Base-by-base conservation (phyloP, 2,888 invertebrate genomes). In the Limenitis camilla region DNA sequence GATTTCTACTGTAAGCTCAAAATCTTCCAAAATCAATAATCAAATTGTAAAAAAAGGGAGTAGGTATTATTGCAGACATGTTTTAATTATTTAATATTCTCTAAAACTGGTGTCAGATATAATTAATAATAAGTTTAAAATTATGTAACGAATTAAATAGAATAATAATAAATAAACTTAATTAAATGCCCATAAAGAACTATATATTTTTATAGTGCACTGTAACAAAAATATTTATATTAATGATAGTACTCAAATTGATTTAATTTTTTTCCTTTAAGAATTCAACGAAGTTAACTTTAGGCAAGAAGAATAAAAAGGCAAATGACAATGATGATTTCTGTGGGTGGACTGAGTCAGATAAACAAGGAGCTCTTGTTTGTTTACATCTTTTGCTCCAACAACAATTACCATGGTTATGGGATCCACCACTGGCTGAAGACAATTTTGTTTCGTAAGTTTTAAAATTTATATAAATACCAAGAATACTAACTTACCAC, bases 381-480 rank as follows among this genome's bases (percentile, higher is more conserved):
- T 85, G 90, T 10, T 67, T 95, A 7, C 90, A 92, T 61, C 88
- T 92, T 64, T 76, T 94, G 47, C 70, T 95, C 10, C 92, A 93
- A 60, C 86, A 93, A 56, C 92, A 92, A 4, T 71, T 96, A 10
- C 89, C 92, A 40, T 89, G 90, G 53, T 86, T 96, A 0, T 96
- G 96, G 95, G 91, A 91, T 64, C 95, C 95, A 5, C 95, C 95
- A 0, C 84, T 95, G 38, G 91, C 92, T 32, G 96, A 96, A 67
- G 93, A 95, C 69, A 91, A 91, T 63, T 96, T 96, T 89, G 91
- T 95, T 40, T 91, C 91, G 95, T 95, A 82, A 89, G 90, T 84
- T 10, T 38, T 45, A 29, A 36, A 10, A 36, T 6, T 36, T 6
- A n/a, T 10, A 36, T 36, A 9, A 36, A 6, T 36, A 40, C n/a